phyloP scores from a whole-genome alignment of 2,888 invertebrate genomes.

The Shargacucullia verbasci region DNA sequence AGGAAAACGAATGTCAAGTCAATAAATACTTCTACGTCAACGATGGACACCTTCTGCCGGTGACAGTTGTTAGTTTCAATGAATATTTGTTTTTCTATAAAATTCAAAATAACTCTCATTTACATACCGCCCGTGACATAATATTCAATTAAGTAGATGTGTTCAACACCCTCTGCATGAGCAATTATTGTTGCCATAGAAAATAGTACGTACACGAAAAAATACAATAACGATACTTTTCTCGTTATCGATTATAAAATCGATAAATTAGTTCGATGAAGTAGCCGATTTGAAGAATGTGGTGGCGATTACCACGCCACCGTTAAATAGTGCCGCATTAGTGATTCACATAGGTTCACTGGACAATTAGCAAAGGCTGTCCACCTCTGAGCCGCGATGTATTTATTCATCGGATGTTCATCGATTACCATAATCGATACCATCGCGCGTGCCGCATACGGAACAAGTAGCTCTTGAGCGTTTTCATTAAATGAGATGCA shows the following conservation, averaged over 20 bases:
- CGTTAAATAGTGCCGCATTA: conserved; percentile 81
- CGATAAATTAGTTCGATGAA: conserved; percentile 41
- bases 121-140: conserved; percentile 34
- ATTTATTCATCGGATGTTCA: conserved; percentile 88
- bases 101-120: conserved; percentile 44
- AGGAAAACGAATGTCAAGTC: conserved; percentile 58
- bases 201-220: conserved; percentile 1
- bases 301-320: conserved; percentile 67
- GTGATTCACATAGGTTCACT: conserved; percentile 86
- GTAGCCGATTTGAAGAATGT: conserved; percentile 67
- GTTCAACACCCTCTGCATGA: conserved; percentile 9
- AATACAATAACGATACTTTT: conserved; percentile 8
- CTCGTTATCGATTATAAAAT: conserved; percentile 51
- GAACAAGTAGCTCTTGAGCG: conserved; percentile 73
- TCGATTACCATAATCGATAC: conserved; percentile 88
- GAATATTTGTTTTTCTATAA: conserved; percentile 41
- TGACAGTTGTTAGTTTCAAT: conserved; percentile 53
- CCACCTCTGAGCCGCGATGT: conserved; percentile 85
- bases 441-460: conserved; percentile 85
- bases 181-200: conserved; percentile 30
- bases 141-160: conserved; percentile 41
- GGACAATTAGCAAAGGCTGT: conserved; percentile 89
- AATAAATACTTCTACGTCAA: conserved; percentile 52
- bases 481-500: conserved; percentile 79
- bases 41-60: conserved; percentile 45